Conservation (phyloP, 1,140 invertebrate genomes). For the Scaptomyza pallida region DNA sequence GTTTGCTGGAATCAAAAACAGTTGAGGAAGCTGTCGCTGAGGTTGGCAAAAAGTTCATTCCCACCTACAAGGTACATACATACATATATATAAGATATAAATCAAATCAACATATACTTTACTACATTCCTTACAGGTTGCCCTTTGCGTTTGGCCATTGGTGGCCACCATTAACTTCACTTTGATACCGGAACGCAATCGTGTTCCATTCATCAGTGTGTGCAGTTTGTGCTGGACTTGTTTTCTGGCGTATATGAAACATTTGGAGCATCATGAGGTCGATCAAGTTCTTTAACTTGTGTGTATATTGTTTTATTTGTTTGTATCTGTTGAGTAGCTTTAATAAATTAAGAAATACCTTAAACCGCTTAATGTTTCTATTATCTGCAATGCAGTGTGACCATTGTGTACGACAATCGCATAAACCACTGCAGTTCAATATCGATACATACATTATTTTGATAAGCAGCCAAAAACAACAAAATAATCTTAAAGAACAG, state of each 20-base stretch:
- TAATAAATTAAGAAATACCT: slow-evolving; percentile 16
- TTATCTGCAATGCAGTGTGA: background rate
- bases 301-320: background rate
- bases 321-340: slow-evolving; percentile 24
- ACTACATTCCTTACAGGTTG: slow-evolving; percentile 86
- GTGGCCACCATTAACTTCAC: slow-evolving; percentile 93
- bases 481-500: too few relatives aligned
- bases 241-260: slow-evolving; percentile 94
- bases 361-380: too few relatives aligned
- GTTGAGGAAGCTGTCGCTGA: slow-evolving; percentile 88
- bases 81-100: slow-evolving; percentile 1
- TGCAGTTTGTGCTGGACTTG: slow-evolving; percentile 94
- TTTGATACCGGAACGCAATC: slow-evolving; percentile 90
- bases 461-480: too few relatives aligned
- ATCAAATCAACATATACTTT: too few relatives aligned
- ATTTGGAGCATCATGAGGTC: slow-evolving; percentile 85
- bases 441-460: background rate
- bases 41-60: slow-evolving; percentile 91
- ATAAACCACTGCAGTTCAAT: background rate
- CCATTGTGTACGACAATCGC: too few relatives aligned
- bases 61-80: slow-evolving; percentile 86
- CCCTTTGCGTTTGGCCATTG: slow-evolving; percentile 91
- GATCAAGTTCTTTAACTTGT: slow-evolving; percentile 56
- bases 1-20: slow-evolving; percentile 90
- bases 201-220: slow-evolving; percentile 92